These are phyloP conservation scores for Sisor rabdophorus DNA, from an alignment of 2,113 vertebrate genomes.

Conservation along the genomic window DNA sequence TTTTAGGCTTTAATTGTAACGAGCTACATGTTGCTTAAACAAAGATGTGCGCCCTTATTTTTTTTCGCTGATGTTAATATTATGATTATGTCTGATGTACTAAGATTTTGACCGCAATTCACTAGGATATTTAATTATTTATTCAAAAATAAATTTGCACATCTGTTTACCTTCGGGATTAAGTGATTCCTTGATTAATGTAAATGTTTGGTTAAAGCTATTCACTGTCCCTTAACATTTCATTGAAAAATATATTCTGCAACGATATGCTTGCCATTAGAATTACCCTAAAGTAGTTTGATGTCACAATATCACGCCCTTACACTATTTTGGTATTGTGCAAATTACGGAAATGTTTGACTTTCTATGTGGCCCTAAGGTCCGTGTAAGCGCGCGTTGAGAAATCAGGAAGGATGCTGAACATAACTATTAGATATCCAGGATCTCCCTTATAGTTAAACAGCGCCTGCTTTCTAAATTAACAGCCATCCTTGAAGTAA, in stretches of 20 bases:
- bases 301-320: background rate
- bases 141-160: background rate
- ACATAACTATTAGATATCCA: background rate
- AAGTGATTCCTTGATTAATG: background rate
- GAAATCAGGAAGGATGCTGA: constrained; percentile 13
- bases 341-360: background rate
- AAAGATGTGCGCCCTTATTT: background rate
- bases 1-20: background rate
- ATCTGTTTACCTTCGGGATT: background rate
- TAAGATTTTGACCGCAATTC: too few relatives aligned
- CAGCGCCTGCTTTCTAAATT: background rate
- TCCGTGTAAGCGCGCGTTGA: constrained; percentile 8
- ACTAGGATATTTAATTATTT: too few relatives aligned
- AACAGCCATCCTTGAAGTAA: background rate
- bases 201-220: background rate
- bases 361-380: constrained; percentile 1
- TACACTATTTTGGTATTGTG: background rate
- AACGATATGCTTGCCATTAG: background rate
- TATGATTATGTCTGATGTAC: background rate
- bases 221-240: background rate
- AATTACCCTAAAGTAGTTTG: background rate
- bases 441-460: background rate
- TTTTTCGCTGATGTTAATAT: background rate
- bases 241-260: background rate
- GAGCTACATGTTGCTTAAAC: background rate